A percentile compares a stretch with the other conserved stretches of the same genome.
Conservation (phyloP, 2,888 invertebrate genomes). For the Spicauda simplicius region DNA sequence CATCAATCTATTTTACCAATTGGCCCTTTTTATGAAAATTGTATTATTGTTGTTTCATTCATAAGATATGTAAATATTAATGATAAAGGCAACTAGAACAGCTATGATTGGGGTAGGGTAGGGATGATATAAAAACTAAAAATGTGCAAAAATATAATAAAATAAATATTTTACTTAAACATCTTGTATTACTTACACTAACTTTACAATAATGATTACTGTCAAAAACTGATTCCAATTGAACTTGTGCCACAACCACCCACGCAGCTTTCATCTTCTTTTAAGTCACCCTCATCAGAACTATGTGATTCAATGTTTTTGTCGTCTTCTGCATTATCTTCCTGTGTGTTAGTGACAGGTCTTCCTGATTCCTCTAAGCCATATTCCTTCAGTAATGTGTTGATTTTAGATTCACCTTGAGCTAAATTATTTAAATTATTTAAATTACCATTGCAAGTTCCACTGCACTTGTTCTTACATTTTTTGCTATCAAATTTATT, state of each 20-base stretch:
- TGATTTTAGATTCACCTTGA: constrained; percentile 41
- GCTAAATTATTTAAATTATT: constrained; percentile 39
- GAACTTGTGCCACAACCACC: constrained; percentile 66
- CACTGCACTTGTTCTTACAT: constrained; percentile 41
- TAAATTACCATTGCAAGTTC: constrained; percentile 36
- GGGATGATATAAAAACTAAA: neutral
- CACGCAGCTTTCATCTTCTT: constrained; percentile 66
- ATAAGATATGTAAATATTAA: neutral
- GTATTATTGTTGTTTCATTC: neutral
- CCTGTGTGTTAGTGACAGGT: neutral
- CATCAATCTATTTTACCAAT: neutral
- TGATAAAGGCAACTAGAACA: neutral
- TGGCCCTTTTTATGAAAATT: neutral
- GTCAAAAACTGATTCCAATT: constrained; percentile 64
- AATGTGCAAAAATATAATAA: neutral
- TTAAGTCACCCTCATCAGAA: constrained; percentile 45
- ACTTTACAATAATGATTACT: constrained; percentile 30
- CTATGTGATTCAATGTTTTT: constrained; percentile 34
- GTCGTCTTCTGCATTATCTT: constrained; percentile 8
- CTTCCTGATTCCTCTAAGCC: constrained; percentile 37
- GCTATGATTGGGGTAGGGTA: neutral
- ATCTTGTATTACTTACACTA: constrained; percentile 26
- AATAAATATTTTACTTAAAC: constrained; percentile 34
- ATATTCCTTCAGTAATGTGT: constrained; percentile 42
- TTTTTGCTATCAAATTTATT: constrained; percentile 33